Evolutionary conservation across 2,797 vertebrate species (phyloP).

Genomic region (Cercopithecus diana): DNA sequence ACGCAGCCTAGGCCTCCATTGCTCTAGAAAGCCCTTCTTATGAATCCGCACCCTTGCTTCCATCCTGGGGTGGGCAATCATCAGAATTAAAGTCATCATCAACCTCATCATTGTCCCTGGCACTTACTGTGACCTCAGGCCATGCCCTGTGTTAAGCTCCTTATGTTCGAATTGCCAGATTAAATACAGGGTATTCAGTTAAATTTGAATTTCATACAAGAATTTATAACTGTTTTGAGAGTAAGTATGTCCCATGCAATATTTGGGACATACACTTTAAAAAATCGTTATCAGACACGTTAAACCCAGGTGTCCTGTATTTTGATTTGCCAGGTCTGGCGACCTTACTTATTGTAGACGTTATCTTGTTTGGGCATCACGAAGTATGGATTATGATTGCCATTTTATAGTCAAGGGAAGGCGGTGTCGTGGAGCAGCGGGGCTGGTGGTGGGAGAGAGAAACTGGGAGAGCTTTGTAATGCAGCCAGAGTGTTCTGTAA

Average conservation of each 20-base stretch:
- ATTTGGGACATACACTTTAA: background rate
- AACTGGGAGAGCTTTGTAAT: background rate
- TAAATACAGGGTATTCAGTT: background rate
- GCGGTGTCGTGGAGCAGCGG: accelerated
- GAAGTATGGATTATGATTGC: background rate
- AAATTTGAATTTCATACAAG: background rate
- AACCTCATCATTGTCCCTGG: accelerated
- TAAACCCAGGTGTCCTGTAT: background rate
- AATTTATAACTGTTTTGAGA: background rate
- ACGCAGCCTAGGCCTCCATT: background rate
- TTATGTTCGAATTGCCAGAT: background rate
- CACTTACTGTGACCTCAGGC: background rate
- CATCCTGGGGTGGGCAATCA: too few species aligned
- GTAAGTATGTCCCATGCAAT: background rate
- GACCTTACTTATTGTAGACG: accelerated
- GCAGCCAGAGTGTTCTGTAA: background rate
- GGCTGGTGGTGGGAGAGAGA: background rate
- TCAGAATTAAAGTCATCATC: too few species aligned
- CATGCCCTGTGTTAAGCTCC: background rate
- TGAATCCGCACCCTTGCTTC: too few species aligned
- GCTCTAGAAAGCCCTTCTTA: background rate
- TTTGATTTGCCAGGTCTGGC: background rate
- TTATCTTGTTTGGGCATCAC: background rate
- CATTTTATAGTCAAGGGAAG: background rate
- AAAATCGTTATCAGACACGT: background rate